Percentiles rank a stretch among this genome's conserved stretches.
phyloP scores from a whole-genome alignment of 2,888 invertebrate species.

The Eucriotettix oculatus region DNA sequence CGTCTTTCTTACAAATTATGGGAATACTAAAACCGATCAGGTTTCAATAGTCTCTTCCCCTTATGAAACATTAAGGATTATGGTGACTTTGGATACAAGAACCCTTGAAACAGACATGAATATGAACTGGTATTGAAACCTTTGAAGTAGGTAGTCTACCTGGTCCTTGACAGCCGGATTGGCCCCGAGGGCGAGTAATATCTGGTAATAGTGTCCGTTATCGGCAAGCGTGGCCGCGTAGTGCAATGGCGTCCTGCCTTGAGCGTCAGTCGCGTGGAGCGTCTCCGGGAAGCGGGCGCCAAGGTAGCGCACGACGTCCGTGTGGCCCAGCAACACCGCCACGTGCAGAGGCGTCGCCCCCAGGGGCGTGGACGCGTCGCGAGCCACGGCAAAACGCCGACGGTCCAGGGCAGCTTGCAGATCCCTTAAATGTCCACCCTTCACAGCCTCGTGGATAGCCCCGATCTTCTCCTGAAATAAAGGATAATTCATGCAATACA shows the following conservation, averaged over 20 bases:
- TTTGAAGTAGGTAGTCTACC: slow-evolving; percentile 33
- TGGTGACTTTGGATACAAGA: too few species aligned
- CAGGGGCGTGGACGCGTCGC: slow-evolving; percentile 58
- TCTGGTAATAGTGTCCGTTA: slow-evolving; percentile 74
- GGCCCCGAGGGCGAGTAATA: slow-evolving; percentile 70
- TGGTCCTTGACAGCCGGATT: slow-evolving; percentile 69
- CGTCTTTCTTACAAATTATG: too few species aligned
- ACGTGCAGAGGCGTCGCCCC: slow-evolving; percentile 78
- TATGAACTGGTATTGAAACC: too few species aligned
- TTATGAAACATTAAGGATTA: too few species aligned
- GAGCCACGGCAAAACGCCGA: slow-evolving; percentile 78
- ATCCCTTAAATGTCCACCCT: slow-evolving; percentile 67
- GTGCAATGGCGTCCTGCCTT: slow-evolving; percentile 74
- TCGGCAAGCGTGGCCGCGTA: slow-evolving; percentile 73
- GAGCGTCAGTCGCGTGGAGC: slow-evolving; percentile 56
- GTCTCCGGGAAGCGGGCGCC: slow-evolving; percentile 65
- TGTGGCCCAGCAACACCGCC: slow-evolving; percentile 69
- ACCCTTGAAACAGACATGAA: too few species aligned
- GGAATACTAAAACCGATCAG: too few species aligned
- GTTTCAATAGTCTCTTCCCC: too few species aligned
- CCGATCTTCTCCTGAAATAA: slow-evolving; percentile 73
- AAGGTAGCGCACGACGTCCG: slow-evolving; percentile 53
- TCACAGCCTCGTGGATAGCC: slow-evolving; percentile 70
- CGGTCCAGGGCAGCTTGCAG: slow-evolving; percentile 73
- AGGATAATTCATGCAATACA: too few species aligned